Evolutionary conservation across 2,888 invertebrate species (phyloP).

Genomic region (Bombylius discolor): DNA sequence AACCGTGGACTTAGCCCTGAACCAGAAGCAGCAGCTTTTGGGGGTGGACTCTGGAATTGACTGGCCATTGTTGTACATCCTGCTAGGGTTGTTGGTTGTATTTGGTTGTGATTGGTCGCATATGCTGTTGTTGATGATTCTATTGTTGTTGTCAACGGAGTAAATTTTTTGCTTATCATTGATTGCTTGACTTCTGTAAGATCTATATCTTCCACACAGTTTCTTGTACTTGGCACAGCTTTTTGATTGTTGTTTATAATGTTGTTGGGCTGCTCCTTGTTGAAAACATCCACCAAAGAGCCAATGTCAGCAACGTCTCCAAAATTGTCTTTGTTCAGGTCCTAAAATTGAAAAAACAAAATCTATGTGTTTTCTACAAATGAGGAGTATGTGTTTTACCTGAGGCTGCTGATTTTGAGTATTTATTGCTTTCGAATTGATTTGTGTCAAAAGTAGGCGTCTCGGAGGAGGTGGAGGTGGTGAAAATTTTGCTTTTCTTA

Average conservation of each 20-base stretch:
- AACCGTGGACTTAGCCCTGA: conserved; percentile 48
- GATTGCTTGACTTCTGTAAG: conserved; percentile 23
- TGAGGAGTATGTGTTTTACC: no score
- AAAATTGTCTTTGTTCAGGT: conserved; percentile 27
- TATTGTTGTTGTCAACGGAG: conserved; percentile 19
- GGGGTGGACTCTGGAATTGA: conserved; percentile 8
- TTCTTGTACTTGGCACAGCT: conserved; percentile 29
- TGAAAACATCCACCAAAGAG: conserved; percentile 32
- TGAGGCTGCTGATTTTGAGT: neutral
- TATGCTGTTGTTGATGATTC: conserved; percentile 1
- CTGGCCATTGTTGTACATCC: conserved; percentile 16
- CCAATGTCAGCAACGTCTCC: conserved; percentile 40
- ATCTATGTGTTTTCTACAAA: no score
- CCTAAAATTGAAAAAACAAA: conserved; percentile 10
- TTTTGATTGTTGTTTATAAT: conserved; percentile 20
- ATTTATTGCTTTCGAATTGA: conserved; percentile 2
- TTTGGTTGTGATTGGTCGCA: conserved; percentile 22
- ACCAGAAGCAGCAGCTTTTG: conserved; percentile 22
- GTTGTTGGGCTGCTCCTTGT: conserved; percentile 17
- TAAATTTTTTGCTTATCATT: conserved; percentile 33
- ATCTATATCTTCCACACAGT: conserved; percentile 19
- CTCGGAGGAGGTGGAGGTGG: conserved; percentile 34
- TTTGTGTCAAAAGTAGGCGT: conserved; percentile 28
- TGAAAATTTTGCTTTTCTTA: conserved; percentile 17
- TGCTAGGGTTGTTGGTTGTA: neutral